Conservation (phyloP, 1,140 invertebrate genomes). For the Drosophila chauvacae region DNA sequence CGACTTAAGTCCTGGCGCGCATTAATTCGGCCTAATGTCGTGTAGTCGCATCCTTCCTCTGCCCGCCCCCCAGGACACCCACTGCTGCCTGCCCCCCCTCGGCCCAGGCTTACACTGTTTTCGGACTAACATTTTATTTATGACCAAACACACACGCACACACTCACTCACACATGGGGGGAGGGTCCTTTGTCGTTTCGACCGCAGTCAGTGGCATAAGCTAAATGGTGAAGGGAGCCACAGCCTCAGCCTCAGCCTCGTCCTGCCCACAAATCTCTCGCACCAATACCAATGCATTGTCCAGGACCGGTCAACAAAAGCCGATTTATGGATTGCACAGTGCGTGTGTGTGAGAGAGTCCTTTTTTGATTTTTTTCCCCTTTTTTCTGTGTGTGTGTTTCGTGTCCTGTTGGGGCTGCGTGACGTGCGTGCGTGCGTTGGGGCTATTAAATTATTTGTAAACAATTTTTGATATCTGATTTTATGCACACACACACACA, state of each 20-base stretch:
- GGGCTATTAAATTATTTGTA: conserved; percentile 82
- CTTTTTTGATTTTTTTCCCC: background rate
- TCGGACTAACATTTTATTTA: conserved; percentile 82
- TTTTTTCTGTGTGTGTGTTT: background rate
- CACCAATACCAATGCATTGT: conserved; percentile 57
- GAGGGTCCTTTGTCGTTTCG: conserved; percentile 46
- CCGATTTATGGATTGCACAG: conserved; percentile 56
- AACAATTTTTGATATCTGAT: conserved; percentile 83
- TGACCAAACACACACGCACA: conserved; percentile 43
- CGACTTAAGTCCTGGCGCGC: conserved; percentile 81
- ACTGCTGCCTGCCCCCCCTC: too few species aligned
- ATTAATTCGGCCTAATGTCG: conserved; percentile 83
- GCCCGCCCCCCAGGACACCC: conserved; percentile 4
- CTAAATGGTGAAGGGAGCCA: conserved; percentile 3
- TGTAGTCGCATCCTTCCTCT: conserved; percentile 72
- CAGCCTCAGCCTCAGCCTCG: background rate
- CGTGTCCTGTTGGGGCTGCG: conserved; percentile 29
- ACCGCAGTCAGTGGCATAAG: conserved; percentile 43
- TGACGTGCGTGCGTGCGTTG: conserved; percentile 73
- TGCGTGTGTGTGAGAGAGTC: conserved; percentile 7
- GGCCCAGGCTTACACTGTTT: conserved; percentile 58
- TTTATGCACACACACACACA: conserved; percentile 68
- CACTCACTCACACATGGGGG: conserved; percentile 31
- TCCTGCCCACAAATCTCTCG: conserved; percentile 47
- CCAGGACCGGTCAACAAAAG: conserved; percentile 52